Conservation (phyloP, 1,140 invertebrate genomes). For the Camponotus vicinus region DNA sequence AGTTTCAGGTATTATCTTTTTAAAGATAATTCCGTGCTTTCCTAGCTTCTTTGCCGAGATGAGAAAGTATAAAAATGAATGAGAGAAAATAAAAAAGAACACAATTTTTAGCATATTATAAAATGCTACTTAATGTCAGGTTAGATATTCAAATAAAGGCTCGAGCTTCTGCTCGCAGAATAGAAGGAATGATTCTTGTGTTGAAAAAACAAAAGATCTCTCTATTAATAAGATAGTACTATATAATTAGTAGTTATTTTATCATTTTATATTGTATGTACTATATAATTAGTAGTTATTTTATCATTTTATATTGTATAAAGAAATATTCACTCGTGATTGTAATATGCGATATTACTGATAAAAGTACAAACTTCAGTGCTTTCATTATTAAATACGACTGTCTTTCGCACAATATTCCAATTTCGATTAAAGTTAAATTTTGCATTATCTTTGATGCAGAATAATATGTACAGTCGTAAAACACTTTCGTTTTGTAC, state of each 20-base stretch:
- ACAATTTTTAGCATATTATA: too few species aligned
- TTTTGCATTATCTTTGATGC: not conserved
- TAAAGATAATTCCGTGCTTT: too few species aligned
- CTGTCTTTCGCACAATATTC: not conserved
- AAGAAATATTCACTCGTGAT: not conserved
- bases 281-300: not conserved
- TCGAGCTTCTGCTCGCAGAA: too few species aligned
- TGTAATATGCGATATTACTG: not conserved
- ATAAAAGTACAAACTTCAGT: not conserved
- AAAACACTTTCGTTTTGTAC: conserved; percentile 18
- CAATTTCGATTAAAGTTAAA: conserved; percentile 14
- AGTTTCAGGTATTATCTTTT: too few species aligned
- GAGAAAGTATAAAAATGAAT: too few species aligned
- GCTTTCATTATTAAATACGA: conserved; percentile 4
- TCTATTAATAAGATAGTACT: not conserved
- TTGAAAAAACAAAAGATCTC: too few species aligned
- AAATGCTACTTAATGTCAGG: too few species aligned
- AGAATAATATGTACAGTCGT: not conserved
- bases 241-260: not conserved
- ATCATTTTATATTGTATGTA: too few species aligned
- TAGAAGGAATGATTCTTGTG: too few species aligned
- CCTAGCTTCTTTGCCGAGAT: too few species aligned
- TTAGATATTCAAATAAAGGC: too few species aligned
- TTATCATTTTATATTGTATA: not conserved
- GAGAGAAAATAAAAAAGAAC: too few species aligned